Base-by-base conservation (phyloP, 2,113 vertebrate genomes). In the Albula glossodonta region DNA sequence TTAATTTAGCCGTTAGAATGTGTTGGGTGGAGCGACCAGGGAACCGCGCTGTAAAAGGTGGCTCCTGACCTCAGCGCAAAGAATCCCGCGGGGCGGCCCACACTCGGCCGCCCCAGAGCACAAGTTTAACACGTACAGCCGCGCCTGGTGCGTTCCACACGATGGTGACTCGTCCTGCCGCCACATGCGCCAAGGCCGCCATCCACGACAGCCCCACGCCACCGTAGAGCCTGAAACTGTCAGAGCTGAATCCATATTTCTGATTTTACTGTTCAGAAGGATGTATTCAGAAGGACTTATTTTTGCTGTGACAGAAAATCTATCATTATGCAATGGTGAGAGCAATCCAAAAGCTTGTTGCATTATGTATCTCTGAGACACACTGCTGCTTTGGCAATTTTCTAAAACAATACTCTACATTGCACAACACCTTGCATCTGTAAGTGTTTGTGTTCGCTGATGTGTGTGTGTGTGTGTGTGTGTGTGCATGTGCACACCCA, bases 21-120 rank as follows among this genome's bases (percentile, higher is more conserved):
- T 17, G 51, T 60, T 83, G 90, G 87, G 86, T 86, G 87, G 88
- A 82, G 88, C 66, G 79, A 81, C 49, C 79, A 5, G 51, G 49
- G 51, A 50, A 56, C 15, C 77, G n/a, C 82, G 8, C n/a, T 74
- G 25, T 51, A 41, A 79, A 83, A 83, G 41, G n/a, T 25, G 81
- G 77, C 74, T 19, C 3, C 60, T 19, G 17, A 66, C 60, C 60
- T 3, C 60, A 22, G 60, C 60, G 17, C 60, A 66, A 66, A 66
- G 60, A 66, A 22, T 56, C 19, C 77, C 4, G 41, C 5, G n/a
- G 82, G 63, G 82, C 60, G 17, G 50, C 31, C 8, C 31, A 48
- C 19, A 48, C 41, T 15, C 22, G 48, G 5, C 1, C 49, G 7
- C 5, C 48, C 78, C 10, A 48, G 48, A 79, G 78, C 12, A 13